phyloP scores from a whole-genome alignment of 2,797 vertebrate genomes.

The Lacerta viridis region DNA sequence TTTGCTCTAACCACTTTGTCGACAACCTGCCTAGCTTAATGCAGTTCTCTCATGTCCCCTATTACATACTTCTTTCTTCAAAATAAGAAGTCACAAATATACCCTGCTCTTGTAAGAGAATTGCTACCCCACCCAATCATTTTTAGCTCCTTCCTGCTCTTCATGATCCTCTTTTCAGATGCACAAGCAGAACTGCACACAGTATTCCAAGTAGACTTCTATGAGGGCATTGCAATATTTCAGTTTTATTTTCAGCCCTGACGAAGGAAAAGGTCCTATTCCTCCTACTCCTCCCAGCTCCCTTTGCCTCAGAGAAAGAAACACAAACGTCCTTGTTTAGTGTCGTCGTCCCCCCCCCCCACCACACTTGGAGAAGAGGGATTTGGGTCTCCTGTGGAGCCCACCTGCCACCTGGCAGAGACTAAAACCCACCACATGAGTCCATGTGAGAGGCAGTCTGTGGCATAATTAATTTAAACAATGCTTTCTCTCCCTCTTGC shows the following conservation, averaged over 20 bases:
- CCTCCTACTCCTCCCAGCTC: not conserved
- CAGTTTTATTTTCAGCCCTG: not conserved
- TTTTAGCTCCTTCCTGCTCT: not conserved
- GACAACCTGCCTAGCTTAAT: not conserved
- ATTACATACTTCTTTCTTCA: not conserved
- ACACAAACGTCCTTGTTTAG: not conserved
- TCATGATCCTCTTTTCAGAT: not conserved
- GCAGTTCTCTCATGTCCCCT: not conserved
- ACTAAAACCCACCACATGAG: constrained; percentile 4
- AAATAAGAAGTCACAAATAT: not conserved
- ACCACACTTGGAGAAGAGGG: not conserved
- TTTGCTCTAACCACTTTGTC: not conserved
- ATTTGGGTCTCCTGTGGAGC: constrained; percentile 18
- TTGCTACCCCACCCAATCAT: not conserved
- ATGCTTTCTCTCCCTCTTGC: constrained; percentile 41
- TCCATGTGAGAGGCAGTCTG: constrained; percentile 32
- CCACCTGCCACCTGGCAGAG: constrained; percentile 69
- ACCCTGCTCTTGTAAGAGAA: not conserved
- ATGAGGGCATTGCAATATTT: no score
- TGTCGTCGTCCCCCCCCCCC: not conserved
- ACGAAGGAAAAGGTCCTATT: not conserved
- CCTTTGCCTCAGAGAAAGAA: not conserved
- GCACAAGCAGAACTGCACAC: not conserved
- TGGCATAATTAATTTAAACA: constrained; percentile 48
- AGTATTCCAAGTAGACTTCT: not conserved